Evolutionary conservation across 1,140 invertebrate species (phyloP).

Genomic region (Drosophila guanche): DNA sequence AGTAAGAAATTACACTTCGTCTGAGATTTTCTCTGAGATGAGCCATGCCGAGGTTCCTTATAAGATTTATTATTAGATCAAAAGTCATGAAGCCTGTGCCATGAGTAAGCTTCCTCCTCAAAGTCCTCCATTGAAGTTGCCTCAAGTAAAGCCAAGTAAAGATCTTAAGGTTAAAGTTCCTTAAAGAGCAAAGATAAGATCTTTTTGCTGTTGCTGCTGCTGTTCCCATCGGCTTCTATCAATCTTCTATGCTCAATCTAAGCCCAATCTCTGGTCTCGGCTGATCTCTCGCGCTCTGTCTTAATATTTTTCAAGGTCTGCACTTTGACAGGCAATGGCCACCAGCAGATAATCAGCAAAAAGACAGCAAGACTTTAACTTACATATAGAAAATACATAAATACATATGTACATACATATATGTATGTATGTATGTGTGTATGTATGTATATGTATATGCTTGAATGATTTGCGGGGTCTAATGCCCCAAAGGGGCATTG

Average conservation of each 20-base stretch:
- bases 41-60: too few species aligned
- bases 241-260: conserved; percentile 14
- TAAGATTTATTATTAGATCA: too few species aligned
- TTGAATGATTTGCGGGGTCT: conserved; percentile 55
- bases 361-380: conserved; percentile 13
- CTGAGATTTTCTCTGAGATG: too few species aligned
- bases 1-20: too few species aligned
- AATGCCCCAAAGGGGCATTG: conserved; percentile 38
- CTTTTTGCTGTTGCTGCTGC: too few species aligned
- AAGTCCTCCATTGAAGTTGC: too few species aligned
- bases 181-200: too few species aligned
- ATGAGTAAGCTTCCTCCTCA: too few species aligned
- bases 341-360: conserved; percentile 51
- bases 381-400: conserved; percentile 14
- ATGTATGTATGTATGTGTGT: background rate
- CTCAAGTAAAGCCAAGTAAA: too few species aligned
- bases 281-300: conserved; percentile 4
- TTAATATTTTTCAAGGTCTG: conserved; percentile 50
- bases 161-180: too few species aligned
- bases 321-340: conserved; percentile 52
- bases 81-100: too few species aligned
- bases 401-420: background rate
- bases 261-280: background rate
- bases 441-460: conserved; percentile 20
- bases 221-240: too few species aligned